Percentiles rank a stretch among this genome's conserved stretches.
Conservation (phyloP, 1,140 invertebrate species). For the Odontomachus brunneus region DNA sequence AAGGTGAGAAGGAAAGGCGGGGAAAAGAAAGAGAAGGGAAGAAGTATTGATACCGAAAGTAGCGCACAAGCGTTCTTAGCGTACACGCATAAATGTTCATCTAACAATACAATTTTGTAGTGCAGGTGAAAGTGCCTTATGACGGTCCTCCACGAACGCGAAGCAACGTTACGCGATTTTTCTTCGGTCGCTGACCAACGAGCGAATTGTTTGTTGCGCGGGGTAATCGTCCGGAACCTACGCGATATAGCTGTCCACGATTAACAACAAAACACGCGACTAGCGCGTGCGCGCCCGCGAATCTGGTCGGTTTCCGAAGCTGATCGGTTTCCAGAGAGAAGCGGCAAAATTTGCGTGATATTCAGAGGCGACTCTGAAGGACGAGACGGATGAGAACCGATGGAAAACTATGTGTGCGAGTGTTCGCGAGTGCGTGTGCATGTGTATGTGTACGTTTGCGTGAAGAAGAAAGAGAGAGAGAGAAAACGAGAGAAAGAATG, state of each 20-base stretch:
- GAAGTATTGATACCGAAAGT: conserved; percentile 39
- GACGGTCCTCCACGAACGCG: conserved; percentile 63
- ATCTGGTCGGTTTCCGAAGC: conserved; percentile 37
- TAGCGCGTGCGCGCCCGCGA: background rate
- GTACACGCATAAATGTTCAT: conserved; percentile 43
- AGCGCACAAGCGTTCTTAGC: conserved; percentile 7
- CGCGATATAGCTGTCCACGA: background rate
- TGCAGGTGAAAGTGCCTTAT: conserved; percentile 72
- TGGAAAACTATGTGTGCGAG: conserved; percentile 9
- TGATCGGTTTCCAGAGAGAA: conserved; percentile 6
- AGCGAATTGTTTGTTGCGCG: conserved; percentile 26
- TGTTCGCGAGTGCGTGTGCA: background rate
- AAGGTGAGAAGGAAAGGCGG: background rate
- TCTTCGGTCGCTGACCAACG: conserved; percentile 39
- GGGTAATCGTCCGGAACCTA: conserved; percentile 20
- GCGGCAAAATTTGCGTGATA: conserved; percentile 24
- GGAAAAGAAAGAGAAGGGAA: background rate
- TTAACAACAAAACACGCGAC: background rate
- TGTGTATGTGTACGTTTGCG: conserved; percentile 23
- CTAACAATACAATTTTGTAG: conserved; percentile 61
- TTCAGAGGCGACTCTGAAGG: conserved; percentile 19
- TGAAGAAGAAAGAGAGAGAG: background rate
- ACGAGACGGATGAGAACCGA: conserved; percentile 20
- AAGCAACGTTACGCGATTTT: conserved; percentile 60
- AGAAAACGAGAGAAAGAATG: background rate